Percentiles rank a stretch among this genome's conserved stretches.
Evolutionary conservation across 64 coral and sea anemone species (phyloP).

Genomic region (Montipora capricornis): DNA sequence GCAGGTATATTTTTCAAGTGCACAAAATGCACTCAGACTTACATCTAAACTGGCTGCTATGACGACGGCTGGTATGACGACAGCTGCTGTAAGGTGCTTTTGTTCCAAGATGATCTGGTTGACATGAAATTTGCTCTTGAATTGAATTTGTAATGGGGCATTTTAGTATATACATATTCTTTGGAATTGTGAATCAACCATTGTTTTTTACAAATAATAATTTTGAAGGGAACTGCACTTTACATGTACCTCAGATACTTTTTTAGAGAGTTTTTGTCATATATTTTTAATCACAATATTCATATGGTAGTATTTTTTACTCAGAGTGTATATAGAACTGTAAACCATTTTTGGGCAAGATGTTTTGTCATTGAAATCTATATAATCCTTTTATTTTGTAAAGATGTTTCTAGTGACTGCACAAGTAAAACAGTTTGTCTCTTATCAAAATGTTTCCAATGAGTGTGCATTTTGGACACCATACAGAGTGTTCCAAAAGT

Average conservation of each 20-base stretch:
- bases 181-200: neutral
- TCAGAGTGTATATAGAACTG: slow-evolving; percentile 15
- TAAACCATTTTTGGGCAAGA: neutral
- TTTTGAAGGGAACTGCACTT: neutral
- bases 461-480: too few relatives aligned
- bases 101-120: neutral
- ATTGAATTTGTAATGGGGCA: neutral
- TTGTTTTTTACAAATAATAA: too few relatives aligned
- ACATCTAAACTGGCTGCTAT: too few relatives aligned
- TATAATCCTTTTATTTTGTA: neutral
- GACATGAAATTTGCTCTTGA: neutral
- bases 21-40: too few relatives aligned
- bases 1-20: too few relatives aligned
- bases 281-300: slow-evolving; percentile 11
- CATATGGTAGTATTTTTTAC: slow-evolving; percentile 19
- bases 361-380: neutral
- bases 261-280: neutral
- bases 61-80: too few relatives aligned
- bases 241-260: neutral
- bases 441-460: too few relatives aligned
- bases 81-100: too few relatives aligned
- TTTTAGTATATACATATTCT: neutral
- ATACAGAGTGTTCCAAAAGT: too few relatives aligned
- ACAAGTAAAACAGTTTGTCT: neutral
- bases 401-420: neutral